Evolutionary conservation across 2,888 invertebrate species (phyloP).

Genomic region (Sphaeridia pumilis): DNA sequence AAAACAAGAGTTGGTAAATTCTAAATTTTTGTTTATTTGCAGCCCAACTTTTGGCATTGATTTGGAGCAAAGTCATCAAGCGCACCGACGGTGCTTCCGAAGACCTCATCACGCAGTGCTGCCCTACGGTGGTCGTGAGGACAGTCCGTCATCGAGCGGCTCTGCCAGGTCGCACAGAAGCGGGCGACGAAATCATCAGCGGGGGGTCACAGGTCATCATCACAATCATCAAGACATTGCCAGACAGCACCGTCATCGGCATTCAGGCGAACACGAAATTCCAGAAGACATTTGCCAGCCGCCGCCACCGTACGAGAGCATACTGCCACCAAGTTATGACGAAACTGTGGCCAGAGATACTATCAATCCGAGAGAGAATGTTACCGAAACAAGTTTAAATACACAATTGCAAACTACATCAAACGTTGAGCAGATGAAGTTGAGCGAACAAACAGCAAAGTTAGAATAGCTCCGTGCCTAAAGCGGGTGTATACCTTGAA

Average conservation of each 20-base stretch:
- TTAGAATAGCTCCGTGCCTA: no score
- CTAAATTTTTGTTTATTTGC: neutral
- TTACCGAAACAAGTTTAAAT: no score
- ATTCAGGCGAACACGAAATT: neutral
- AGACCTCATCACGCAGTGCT: conserved; percentile 3
- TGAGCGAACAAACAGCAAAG: no score
- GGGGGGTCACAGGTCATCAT: conserved; percentile 3
- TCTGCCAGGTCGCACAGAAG: neutral
- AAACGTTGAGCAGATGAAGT: no score
- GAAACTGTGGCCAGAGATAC: conserved; percentile 5
- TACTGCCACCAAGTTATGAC: conserved; percentile 6
- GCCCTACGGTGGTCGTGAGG: neutral
- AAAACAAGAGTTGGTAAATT: neutral
- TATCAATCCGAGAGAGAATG: no score
- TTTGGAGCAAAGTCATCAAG: conserved; percentile 6
- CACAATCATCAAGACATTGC: neutral
- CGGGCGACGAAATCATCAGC: conserved; percentile 9
- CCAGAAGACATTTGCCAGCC: conserved; percentile 1
- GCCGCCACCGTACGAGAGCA: conserved; percentile 11
- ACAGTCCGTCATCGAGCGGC: neutral
- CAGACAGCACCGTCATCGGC: neutral
- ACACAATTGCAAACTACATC: no score
- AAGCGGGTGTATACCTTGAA: no score
- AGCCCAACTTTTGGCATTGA: conserved; percentile 13
- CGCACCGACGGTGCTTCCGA: conserved; percentile 13